Evolutionary conservation across 2,888 invertebrate genomes (phyloP).

Genomic region (Drosophila peninsularis): DNA sequence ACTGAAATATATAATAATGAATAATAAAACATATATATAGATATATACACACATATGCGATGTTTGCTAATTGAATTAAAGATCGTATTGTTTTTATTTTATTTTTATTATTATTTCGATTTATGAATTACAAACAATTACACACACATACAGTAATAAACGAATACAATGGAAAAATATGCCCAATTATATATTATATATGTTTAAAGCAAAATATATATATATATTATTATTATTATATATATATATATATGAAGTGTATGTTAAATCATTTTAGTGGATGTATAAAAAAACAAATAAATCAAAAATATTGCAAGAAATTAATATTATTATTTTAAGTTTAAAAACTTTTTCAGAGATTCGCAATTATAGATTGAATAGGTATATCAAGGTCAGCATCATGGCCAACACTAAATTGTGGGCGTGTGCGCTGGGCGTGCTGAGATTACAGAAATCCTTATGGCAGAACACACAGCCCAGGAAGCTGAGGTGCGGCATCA

Average conservation of each 20-base stretch:
- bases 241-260: conserved; percentile 48
- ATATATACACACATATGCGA: conserved; percentile 33
- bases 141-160: conserved; percentile 44
- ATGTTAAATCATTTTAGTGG: conserved; percentile 80
- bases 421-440: conserved; percentile 12
- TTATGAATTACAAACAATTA: conserved; percentile 48
- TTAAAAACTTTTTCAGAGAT: neutral
- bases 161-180: conserved; percentile 59
- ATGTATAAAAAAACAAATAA: conserved; percentile 67
- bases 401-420: neutral
- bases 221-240: conserved; percentile 38
- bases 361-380: neutral
- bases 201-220: conserved; percentile 39
- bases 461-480: conserved; percentile 66
- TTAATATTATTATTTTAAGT: neutral
- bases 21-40: conserved; percentile 25
- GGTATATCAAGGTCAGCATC: neutral
- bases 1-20: conserved; percentile 35
- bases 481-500: conserved; percentile 57
- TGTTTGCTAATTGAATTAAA: conserved; percentile 45
- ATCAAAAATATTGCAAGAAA: conserved; percentile 45
- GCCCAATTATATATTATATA: conserved; percentile 61
- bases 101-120: conserved; percentile 31
- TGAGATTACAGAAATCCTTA: conserved; percentile 69
- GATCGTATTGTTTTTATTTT: conserved; percentile 36